These are phyloP conservation scores for Cheilosia pagana DNA, from an alignment of 2,888 invertebrate species.

Conservation along the genomic window DNA sequence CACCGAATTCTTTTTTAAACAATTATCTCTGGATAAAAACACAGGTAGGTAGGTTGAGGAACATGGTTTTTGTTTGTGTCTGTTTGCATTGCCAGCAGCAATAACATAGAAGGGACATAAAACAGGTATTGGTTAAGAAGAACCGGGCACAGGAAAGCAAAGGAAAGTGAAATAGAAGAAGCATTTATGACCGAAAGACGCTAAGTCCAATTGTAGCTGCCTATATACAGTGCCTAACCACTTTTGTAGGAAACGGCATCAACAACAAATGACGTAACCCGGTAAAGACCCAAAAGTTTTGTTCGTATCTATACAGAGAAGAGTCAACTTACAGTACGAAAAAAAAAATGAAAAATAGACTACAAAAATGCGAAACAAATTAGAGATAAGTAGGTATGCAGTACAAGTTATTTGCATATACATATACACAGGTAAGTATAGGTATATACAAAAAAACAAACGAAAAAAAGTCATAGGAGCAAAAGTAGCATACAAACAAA, in stretches of 20 bases:
- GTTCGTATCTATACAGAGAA: conserved; percentile 23
- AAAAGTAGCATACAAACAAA: conserved; percentile 9
- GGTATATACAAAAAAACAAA: background rate
- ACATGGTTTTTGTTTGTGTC: conserved; percentile 10
- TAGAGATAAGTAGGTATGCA: conserved; percentile 41
- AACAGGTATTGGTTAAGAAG: background rate
- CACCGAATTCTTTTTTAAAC: background rate
- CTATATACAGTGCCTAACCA: background rate
- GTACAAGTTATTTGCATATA: conserved; percentile 30
- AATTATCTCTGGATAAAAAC: conserved; percentile 13
- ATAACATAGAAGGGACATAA: background rate
- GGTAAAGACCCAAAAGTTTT: conserved; percentile 2
- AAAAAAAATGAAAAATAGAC: background rate
- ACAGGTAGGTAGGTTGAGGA: conserved; percentile 34
- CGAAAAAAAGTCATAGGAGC: conserved; percentile 12
- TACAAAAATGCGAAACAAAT: conserved; percentile 24
- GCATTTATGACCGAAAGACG: background rate
- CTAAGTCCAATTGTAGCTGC: background rate
- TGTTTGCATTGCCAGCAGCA: conserved; percentile 12
- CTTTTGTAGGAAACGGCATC: conserved; percentile 3
- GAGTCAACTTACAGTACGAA: background rate
- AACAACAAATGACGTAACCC: conserved; percentile 51
- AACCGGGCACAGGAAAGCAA: conserved; percentile 9
- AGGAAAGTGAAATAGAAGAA: background rate
- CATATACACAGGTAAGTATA: conserved; percentile 9